Evolutionary conservation across 2,113 vertebrate genomes (phyloP), one percentile per base, ranked within the genome.

Genomic region (Sturnira hondurensis): DNA sequence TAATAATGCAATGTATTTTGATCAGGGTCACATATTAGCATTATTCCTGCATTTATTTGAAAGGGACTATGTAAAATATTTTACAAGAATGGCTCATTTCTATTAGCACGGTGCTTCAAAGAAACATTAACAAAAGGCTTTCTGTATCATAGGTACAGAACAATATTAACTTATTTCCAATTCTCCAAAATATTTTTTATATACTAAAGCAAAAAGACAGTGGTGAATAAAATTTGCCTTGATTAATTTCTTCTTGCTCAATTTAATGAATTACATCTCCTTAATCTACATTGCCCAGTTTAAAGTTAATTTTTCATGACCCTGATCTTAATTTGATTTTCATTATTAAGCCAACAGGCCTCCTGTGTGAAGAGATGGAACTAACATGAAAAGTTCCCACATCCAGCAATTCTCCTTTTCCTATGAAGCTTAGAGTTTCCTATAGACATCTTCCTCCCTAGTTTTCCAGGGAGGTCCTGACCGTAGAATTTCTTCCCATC

Each of bases 81-180:
- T 96, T 96, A 92, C 45, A 95, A 82, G 95, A 71, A 85, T 91
- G 61, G 54, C 77, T 97, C 95, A 96, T 90, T 71, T 85, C 88
- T 86, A 56, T 85, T 96, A 96, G 91, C 14, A 68, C 22, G 10
- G 28, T 36, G 9, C 52, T 50, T 96, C 93, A 96, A 94, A 97
- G 88, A 95, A 97, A 94, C 58, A 67, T 7, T 85, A 82, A 96
- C 71, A 94, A 97, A 97, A 88, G 81, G 33, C 26, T 85, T 88
- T 95, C 78, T 92, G 26, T 96, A 50, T 78, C 38, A 43, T 86
- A 88, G 68, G 58, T 90, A 89, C 33, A 94, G 43, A 61, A 85
- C 65, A 96, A 73, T 68, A 93, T 76, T 95, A 93, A 87, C 50
- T 95, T 96, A 87, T 86, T 95, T 95, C 73, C 38, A 70, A 2